Base-by-base conservation (phyloP, 2,888 invertebrate genomes). In the Neoitamus cyanurus region DNA sequence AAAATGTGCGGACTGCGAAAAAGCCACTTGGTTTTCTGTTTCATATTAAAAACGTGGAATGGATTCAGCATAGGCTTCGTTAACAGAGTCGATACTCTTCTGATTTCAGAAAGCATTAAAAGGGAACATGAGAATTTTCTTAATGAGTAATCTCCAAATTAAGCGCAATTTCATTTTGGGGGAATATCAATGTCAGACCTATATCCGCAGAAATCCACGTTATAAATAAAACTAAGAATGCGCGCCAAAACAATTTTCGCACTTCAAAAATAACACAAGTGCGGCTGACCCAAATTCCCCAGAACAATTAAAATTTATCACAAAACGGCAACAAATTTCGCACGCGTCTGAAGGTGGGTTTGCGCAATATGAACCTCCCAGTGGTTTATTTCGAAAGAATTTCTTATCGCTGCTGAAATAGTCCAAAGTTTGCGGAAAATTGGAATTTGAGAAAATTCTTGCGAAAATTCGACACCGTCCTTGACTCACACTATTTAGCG, bases 251-350 rank as follows among this genome's bases (percentile, higher is more conserved):
- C 6, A 58, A 58, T 58, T 20, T 58, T 58, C 58, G 25, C 58
- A 58, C 58, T 58, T 58, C 58, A 58, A 58, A 58, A 58, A 58
- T 58, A 58, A 58, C 58, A 58, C 58, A 58, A 58, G 58, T 58
- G 25, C 58, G 58, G 20, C 6, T 58, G 58, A 58, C 58, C 58
- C 25, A 58, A 58, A 58, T 58, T 58, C 58, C 20, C 20, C 6
- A 6, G 58, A 58, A 58, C 58, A 58, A 58, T 58, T 58, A 58
- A 58, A 58, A 58, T 58, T 58, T 58, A 15, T 58, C 9, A 25
- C 58, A 58, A 58, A 58, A 58, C 15, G 15, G 25, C 58, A 25
- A 7, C 20, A 37, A 58, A 58, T 20, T 58, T 58, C 11, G 20
- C 1, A 15, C n/a, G 20, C n/a, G 15, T 20, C 20, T 20, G 25